These are phyloP conservation scores for Agapornis canus DNA, from an alignment of 2,797 vertebrate genomes.

Conservation along the genomic window DNA sequence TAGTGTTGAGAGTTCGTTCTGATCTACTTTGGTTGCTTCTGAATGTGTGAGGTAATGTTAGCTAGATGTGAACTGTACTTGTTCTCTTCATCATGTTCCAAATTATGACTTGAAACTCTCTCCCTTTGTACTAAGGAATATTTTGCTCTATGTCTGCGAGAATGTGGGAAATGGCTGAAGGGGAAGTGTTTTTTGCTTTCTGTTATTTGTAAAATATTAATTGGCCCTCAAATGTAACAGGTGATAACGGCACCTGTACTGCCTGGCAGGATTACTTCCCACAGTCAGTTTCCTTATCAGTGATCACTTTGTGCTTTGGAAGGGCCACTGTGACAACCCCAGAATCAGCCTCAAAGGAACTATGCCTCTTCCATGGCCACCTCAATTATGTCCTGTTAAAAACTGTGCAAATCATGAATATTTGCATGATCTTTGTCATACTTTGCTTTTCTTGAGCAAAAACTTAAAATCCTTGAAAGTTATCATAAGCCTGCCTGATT, in stretches of 20 bases:
- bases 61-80: background rate
- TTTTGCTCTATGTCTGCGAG: background rate
- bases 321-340: fast-evolving
- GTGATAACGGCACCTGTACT: background rate
- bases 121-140: background rate
- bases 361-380: background rate
- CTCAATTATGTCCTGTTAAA: background rate
- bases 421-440: background rate
- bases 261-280: background rate
- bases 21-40: background rate
- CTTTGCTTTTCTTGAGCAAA: background rate
- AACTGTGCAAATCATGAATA: background rate
- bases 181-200: fast-evolving
- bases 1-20: background rate
- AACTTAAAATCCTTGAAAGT: background rate
- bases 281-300: background rate
- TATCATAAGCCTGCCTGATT: background rate
- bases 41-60: background rate
- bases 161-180: background rate
- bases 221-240: background rate
- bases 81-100: background rate
- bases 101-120: background rate
- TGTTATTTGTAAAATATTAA: background rate
- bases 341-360: background rate
- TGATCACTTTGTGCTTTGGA: fast-evolving